Evolutionary conservation across 2,113 vertebrate genomes (phyloP).

Genomic region (Trachemys scripta): DNA sequence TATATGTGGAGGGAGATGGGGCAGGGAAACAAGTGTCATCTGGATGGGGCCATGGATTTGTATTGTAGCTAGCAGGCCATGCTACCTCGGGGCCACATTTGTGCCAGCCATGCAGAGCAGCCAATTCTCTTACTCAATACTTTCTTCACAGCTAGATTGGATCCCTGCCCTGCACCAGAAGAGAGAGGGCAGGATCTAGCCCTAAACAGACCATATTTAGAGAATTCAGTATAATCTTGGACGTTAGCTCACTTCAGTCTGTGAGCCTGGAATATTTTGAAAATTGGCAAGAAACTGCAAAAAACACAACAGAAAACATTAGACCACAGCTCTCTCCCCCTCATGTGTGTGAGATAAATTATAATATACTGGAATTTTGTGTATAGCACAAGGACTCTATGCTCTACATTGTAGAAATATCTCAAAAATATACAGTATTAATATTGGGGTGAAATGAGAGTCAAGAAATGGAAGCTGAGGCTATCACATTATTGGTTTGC

Average conservation of each 20-base stretch:
- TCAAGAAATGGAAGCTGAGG: background rate
- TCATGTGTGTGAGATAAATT: background rate
- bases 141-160: background rate
- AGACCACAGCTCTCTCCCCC: constrained; percentile 50
- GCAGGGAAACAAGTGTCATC: background rate
- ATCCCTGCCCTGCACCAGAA: background rate
- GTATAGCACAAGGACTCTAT: constrained; percentile 1
- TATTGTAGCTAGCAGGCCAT: background rate
- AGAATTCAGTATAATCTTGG: background rate
- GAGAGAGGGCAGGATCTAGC: background rate
- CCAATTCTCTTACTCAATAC: background rate
- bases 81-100: accelerated
- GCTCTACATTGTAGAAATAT: constrained; percentile 12
- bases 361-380: constrained; percentile 30
- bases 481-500: background rate
- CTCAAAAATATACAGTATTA: background rate
- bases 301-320: constrained; percentile 62
- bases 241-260: background rate
- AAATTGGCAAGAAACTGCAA: constrained; percentile 40
- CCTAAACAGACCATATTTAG: background rate
- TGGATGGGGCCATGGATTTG: accelerated
- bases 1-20: background rate
- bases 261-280: constrained; percentile 51
- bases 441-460: background rate
- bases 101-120: background rate